These are phyloP conservation scores for Procavia capensis DNA, from an alignment of 2,113 vertebrate genomes.

Conservation along the genomic window DNA sequence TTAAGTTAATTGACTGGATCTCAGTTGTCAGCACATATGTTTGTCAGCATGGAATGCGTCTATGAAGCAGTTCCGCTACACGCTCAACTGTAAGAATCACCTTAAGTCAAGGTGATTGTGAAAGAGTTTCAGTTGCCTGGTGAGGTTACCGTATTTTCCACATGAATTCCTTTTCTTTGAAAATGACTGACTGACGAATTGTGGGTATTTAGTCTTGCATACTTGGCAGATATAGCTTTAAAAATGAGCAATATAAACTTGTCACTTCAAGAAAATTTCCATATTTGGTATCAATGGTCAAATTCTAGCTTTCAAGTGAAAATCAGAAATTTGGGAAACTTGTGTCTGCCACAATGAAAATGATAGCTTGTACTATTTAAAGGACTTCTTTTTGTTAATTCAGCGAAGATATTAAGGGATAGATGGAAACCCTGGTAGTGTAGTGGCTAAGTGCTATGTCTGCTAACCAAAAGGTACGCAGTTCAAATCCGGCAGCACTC, in stretches of 20 bases:
- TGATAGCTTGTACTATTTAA: not conserved
- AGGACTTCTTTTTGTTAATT: not conserved
- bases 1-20: not conserved
- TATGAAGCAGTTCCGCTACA: accelerated
- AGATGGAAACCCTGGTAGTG: not conserved
- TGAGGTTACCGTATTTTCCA: not conserved
- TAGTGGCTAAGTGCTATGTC: too few species aligned
- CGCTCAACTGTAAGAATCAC: not conserved
- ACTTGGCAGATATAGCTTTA: not conserved
- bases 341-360: not conserved
- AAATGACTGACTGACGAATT: not conserved
- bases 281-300: not conserved
- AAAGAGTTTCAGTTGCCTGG: not conserved
- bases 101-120: not conserved
- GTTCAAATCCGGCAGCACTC: too few species aligned
- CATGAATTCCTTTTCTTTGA: not conserved
- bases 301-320: not conserved
- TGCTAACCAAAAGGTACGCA: too few species aligned
- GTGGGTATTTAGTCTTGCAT: too few species aligned
- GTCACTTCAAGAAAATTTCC: not conserved
- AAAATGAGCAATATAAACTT: not conserved
- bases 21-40: not conserved
- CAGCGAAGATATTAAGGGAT: not conserved
- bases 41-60: not conserved
- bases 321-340: not conserved